These are phyloP conservation scores for Carcharodon carcharias DNA, from an alignment of 2,797 vertebrate species.

Conservation along the genomic window DNA sequence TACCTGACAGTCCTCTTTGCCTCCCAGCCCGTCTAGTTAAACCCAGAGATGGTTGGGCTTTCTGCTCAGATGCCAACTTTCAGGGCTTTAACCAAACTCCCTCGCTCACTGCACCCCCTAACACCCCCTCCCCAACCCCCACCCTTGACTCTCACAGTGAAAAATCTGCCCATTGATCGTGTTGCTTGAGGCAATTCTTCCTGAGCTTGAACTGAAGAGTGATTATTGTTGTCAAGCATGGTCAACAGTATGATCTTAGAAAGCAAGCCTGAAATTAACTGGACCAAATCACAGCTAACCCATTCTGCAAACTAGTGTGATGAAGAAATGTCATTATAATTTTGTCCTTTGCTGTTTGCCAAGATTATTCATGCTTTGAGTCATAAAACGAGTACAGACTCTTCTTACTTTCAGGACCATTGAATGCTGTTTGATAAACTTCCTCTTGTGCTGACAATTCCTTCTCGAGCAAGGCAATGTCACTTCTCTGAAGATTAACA, in stretches of 20 bases:
- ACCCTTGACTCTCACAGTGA: too few species aligned
- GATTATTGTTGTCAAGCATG: neutral
- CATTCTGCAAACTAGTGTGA: neutral
- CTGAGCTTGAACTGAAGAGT: neutral
- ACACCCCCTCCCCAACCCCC: too few species aligned
- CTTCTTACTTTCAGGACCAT: constrained; percentile 30
- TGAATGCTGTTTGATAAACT: constrained; percentile 19
- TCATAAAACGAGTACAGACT: neutral
- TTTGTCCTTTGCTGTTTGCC: neutral
- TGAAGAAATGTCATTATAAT: neutral
- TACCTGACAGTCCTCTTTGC: neutral
- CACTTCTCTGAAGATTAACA: neutral
- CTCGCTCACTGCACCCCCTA: too few species aligned
- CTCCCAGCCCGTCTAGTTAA: neutral
- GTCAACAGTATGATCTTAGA: neutral
- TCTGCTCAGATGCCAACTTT: too few species aligned
- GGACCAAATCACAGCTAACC: neutral
- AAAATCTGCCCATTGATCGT: neutral
- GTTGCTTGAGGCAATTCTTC: neutral
- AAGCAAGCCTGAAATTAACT: neutral
- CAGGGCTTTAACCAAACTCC: too few species aligned
- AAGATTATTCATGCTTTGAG: constrained; percentile 4
- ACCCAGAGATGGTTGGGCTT: too few species aligned
- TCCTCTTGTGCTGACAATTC: neutral
- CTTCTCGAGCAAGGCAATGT: neutral